Evolutionary conservation across 1,140 invertebrate genomes (phyloP).

Genomic region (Hirudo medicinalis): DNA sequence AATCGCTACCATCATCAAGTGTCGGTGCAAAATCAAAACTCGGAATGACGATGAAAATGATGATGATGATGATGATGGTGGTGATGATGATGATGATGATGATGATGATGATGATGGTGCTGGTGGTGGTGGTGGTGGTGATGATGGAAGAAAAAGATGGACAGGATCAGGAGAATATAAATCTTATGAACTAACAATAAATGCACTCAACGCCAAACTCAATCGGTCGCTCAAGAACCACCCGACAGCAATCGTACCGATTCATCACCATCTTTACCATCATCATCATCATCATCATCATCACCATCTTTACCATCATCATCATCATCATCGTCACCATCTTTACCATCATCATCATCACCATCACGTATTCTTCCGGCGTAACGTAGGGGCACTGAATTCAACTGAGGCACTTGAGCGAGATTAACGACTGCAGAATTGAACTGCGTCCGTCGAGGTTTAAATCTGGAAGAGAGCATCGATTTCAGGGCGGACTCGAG

Average conservation of each 20-base stretch:
- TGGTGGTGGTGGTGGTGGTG: neutral
- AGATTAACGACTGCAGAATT: too few species aligned
- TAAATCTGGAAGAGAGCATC: too few species aligned
- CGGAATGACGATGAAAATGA: too few species aligned
- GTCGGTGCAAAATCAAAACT: too few species aligned
- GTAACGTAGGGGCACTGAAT: too few species aligned
- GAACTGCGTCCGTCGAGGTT: too few species aligned
- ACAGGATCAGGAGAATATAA: neutral
- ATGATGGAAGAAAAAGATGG: neutral
- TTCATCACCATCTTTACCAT: neutral
- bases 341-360: neutral
- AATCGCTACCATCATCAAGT: too few species aligned
- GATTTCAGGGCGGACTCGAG: too few species aligned
- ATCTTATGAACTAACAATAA: neutral
- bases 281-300: too few species aligned
- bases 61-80: too few species aligned
- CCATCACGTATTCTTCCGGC: neutral
- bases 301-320: neutral
- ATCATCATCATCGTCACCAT: neutral
- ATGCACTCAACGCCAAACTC: neutral
- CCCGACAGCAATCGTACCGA: neutral
- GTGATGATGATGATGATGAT: neutral
- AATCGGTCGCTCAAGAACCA: neutral
- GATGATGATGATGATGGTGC: conserved; percentile 2
- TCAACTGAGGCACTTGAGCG: too few species aligned